phyloP scores from a whole-genome alignment of 2,888 invertebrate genomes.

The Oconnorella tubifera region DNA sequence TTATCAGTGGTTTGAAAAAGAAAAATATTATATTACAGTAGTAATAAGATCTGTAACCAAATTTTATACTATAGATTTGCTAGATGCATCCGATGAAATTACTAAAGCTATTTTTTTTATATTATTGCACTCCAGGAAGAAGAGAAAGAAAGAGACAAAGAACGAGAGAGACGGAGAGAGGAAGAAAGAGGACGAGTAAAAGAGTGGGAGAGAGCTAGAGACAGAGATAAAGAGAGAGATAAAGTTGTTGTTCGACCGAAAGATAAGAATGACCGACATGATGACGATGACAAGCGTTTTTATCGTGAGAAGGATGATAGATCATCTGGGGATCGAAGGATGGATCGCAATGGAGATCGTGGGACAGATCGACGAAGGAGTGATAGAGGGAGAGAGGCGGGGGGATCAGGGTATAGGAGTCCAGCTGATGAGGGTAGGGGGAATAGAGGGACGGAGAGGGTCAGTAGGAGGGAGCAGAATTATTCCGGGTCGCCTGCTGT shows the following conservation, averaged over 20 bases:
- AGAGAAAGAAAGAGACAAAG: constrained; percentile 31
- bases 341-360: neutral
- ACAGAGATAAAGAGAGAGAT: constrained; percentile 12
- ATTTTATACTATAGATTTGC: too few species aligned
- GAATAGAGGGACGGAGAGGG: neutral
- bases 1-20: neutral
- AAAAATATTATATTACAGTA: too few species aligned
- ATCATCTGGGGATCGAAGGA: neutral
- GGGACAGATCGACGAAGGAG: too few species aligned
- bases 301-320: neutral
- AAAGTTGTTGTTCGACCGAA: neutral
- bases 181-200: constrained; percentile 26
- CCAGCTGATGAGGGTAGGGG: neutral
- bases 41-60: too few species aligned
- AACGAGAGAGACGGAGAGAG: constrained; percentile 25
- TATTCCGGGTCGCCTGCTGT: neutral
- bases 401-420: neutral
- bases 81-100: too few species aligned
- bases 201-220: constrained; percentile 9
- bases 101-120: constrained; percentile 1
- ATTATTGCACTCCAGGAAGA: constrained; percentile 25
- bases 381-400: constrained; percentile 5
- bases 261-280: neutral
- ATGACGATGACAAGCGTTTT: too few species aligned
- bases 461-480: neutral